Percentiles rank a stretch among this genome's conserved stretches.
Conservation (phyloP, 1,140 invertebrate genomes). For the Lysiphlebus fabarum region DNA sequence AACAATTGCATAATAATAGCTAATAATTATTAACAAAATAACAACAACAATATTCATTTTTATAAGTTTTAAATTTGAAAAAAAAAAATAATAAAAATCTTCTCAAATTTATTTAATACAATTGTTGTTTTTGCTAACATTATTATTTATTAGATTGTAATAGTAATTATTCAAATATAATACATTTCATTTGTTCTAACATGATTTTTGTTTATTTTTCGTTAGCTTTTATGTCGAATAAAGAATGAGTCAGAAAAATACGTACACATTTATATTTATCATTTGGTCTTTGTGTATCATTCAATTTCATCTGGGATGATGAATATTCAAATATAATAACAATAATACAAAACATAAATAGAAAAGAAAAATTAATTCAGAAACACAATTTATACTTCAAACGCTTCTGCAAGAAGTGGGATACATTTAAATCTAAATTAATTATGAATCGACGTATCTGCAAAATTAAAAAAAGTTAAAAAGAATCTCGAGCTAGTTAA, state of each 20-base stretch:
- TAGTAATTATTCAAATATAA: not conserved
- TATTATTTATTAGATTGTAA: not conserved
- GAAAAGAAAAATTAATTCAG: constrained; percentile 25
- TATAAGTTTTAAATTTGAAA: not conserved
- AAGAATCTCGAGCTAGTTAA: constrained; percentile 92
- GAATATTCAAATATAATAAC: constrained; percentile 16
- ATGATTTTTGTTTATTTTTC: not conserved
- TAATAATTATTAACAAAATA: too few relatives aligned
- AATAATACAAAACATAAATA: constrained; percentile 19
- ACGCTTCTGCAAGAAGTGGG: constrained; percentile 21
- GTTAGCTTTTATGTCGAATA: constrained; percentile 50
- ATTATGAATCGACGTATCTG: constrained; percentile 31
- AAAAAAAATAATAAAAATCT: too few relatives aligned
- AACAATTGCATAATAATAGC: not conserved
- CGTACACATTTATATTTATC: constrained; percentile 43
- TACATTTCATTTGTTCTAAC: too few relatives aligned
- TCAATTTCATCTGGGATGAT: constrained; percentile 34
- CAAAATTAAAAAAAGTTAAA: constrained; percentile 45
- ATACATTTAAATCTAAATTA: not conserved
- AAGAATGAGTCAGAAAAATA: constrained; percentile 42
- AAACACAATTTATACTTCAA: constrained; percentile 22
- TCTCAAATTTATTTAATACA: too few relatives aligned
- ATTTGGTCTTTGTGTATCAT: constrained; percentile 48
- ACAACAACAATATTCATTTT: not conserved
- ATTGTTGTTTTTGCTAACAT: not conserved